Percentiles rank a stretch among this genome's conserved stretches.
These are phyloP conservation scores for Mixornis gularis DNA, from an alignment of 2,113 vertebrate genomes.

Conservation along the genomic window DNA sequence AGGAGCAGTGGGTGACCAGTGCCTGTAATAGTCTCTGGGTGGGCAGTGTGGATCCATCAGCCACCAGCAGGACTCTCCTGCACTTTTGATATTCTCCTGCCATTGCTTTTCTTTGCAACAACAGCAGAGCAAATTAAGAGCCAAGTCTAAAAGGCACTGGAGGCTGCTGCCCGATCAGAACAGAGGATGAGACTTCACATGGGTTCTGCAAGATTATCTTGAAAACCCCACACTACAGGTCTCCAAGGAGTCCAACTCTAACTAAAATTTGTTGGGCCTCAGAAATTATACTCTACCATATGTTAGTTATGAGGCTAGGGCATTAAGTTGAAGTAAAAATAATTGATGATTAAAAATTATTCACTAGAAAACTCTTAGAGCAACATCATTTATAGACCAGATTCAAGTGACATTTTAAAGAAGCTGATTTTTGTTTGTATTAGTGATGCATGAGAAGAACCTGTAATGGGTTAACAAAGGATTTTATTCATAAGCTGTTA, in stretches of 20 bases:
- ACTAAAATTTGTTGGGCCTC: not conserved
- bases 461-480: not conserved
- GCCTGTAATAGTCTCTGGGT: not conserved
- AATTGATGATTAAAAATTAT: not conserved
- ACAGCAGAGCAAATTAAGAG: not conserved
- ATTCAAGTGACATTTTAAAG: not conserved
- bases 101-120: not conserved
- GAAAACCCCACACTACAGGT: not conserved
- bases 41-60: not conserved
- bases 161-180: accelerated
- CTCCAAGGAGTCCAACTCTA: not conserved
- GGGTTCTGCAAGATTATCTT: not conserved
- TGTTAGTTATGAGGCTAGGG: not conserved
- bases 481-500: not conserved
- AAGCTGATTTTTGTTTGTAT: not conserved
- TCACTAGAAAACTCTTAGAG: not conserved
- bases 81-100: not conserved
- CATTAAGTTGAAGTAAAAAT: not conserved
- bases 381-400: not conserved
- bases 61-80: not conserved
- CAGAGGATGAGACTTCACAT: not conserved
- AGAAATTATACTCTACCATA: not conserved
- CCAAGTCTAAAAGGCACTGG: not conserved
- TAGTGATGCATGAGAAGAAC: not conserved
- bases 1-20: not conserved